A percentile compares a stretch with the other conserved stretches of the same genome.
Conservation (phyloP, 2,797 vertebrate genomes). For the Dryobates pubescens region DNA sequence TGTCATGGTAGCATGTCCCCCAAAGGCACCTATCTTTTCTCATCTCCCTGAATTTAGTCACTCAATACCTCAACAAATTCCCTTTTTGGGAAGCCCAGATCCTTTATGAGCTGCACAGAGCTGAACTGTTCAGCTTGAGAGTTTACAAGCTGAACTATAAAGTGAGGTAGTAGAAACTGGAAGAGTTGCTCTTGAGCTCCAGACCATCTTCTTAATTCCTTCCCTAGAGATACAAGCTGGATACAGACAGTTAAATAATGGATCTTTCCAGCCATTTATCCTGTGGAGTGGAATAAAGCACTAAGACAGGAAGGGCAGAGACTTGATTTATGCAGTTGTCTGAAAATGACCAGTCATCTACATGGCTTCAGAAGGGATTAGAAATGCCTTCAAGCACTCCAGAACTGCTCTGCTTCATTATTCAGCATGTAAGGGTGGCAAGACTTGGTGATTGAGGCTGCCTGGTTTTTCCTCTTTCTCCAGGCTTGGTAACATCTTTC, state of each 20-base stretch:
- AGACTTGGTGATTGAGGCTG: not conserved
- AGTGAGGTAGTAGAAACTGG: not conserved
- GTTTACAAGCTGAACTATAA: not conserved
- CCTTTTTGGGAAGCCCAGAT: not conserved
- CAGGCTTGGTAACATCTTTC: conserved; percentile 81
- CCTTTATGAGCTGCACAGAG: not conserved
- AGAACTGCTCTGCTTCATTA: not conserved
- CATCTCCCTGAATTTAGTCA: not conserved
- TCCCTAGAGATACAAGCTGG: not conserved
- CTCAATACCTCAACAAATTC: not conserved
- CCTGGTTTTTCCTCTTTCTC: not conserved
- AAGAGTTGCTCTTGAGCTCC: not conserved
- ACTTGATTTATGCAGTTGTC: not conserved
- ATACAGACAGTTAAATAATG: not conserved
- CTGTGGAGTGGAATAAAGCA: not conserved
- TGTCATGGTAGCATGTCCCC: not conserved
- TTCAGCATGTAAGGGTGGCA: not conserved
- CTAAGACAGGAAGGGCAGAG: not conserved
- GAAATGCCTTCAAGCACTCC: not conserved
- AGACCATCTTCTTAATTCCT: not conserved
- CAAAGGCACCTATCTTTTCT: not conserved
- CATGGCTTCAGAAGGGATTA: not conserved
- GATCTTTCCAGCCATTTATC: not conserved
- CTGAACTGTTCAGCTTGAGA: not conserved
- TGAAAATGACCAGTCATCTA: not conserved